Conservation (phyloP, 2,797 vertebrate species). For the Microctenopoma lineatum region DNA sequence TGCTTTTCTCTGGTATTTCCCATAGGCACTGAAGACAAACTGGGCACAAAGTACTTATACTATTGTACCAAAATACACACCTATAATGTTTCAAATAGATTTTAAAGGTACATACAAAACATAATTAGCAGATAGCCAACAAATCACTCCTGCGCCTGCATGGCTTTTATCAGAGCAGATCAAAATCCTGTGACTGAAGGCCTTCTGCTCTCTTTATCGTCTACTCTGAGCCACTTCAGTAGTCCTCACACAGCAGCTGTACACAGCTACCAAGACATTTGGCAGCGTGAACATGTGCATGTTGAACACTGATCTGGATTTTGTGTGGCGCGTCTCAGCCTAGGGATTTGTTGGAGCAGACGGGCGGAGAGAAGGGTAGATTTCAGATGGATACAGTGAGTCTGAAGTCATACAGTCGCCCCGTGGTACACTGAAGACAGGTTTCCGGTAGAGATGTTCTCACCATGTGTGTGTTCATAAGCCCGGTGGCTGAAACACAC, state of each 20-base stretch:
- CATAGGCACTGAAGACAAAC: no score
- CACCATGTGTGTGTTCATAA: constrained; percentile 49
- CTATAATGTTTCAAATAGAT: background rate
- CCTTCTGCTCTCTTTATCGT: constrained; percentile 45
- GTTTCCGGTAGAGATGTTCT: constrained; percentile 55
- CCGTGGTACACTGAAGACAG: constrained; percentile 44
- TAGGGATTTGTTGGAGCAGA: constrained; percentile 62
- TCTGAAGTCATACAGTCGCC: constrained; percentile 75
- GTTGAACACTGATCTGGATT: constrained; percentile 57
- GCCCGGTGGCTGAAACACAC: constrained; percentile 52
- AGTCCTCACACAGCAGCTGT: constrained; percentile 69
- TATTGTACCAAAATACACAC: background rate
- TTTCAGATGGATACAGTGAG: constrained; percentile 69
- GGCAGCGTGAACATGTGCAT: constrained; percentile 56
- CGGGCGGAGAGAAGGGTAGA: constrained; percentile 30
- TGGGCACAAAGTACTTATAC: background rate
- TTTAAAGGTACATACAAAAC: background rate
- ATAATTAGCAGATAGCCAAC: background rate
- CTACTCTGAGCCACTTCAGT: constrained; percentile 56
- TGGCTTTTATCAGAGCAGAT: constrained; percentile 10
- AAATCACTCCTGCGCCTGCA: background rate
- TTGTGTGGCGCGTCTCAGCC: constrained; percentile 71
- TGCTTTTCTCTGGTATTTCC: background rate
- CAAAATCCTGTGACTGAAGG: constrained; percentile 11
- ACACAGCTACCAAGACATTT: constrained; percentile 52